These are phyloP conservation scores for Smutsia temminckii DNA, from an alignment of 2,797 vertebrate species.

Conservation along the genomic window DNA sequence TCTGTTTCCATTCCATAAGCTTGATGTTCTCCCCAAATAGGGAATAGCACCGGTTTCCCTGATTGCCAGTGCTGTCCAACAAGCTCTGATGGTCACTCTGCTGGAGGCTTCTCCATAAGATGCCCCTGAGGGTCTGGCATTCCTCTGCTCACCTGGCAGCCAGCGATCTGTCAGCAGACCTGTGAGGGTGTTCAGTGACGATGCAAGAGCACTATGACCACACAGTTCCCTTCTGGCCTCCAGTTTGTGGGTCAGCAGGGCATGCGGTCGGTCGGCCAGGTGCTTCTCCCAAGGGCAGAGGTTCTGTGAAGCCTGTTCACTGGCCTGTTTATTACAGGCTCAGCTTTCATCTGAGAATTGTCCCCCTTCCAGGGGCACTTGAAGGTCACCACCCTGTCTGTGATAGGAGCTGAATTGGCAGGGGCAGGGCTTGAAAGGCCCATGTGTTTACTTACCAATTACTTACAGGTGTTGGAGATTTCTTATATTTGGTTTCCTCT, in stretches of 20 bases:
- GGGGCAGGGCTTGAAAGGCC: background rate
- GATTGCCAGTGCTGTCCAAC: accelerated
- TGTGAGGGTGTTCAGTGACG: background rate
- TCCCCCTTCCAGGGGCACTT: background rate
- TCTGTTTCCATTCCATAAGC: background rate
- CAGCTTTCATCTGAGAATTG: background rate
- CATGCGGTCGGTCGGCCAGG: background rate
- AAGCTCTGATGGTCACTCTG: background rate
- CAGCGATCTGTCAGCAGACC: background rate
- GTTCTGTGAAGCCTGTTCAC: background rate
- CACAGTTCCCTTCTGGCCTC: background rate
- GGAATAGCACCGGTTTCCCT: background rate
- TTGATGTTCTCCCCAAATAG: background rate
- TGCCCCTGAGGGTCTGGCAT: background rate
- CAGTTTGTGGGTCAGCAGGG: slow-evolving; percentile 62
- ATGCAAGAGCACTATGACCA: background rate
- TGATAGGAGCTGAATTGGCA: background rate
- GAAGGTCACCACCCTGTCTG: background rate
- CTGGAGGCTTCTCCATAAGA: background rate
- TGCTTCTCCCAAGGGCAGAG: background rate
- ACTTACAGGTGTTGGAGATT: background rate
- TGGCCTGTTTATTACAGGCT: background rate
- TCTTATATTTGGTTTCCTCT: background rate
- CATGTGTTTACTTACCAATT: background rate
- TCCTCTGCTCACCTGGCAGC: background rate